These are phyloP conservation scores for Urosaurus nigricauda DNA, from an alignment of 2,797 vertebrate species.

Conservation along the genomic window DNA sequence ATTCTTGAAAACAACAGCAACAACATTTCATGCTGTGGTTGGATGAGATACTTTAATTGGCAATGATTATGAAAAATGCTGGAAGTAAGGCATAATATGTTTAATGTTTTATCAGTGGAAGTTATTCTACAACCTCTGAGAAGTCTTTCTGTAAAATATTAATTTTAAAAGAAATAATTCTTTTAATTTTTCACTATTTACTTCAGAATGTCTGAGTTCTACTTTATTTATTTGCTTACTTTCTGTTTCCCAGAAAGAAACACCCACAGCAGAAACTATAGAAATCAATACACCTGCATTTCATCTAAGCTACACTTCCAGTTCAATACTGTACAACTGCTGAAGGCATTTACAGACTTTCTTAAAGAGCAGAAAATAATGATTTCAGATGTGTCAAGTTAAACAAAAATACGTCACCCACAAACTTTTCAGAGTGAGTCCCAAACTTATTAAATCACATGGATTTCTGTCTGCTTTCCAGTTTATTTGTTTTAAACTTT, in stretches of 20 bases:
- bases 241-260: not conserved
- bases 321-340: not conserved
- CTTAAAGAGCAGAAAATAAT: slow-evolving; percentile 6
- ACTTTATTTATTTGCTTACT: slow-evolving; percentile 10
- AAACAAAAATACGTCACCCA: not conserved
- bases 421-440: not conserved
- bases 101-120: not conserved
- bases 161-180: not conserved
- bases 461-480: not conserved
- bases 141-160: not conserved
- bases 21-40: not conserved
- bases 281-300: slow-evolving; percentile 24
- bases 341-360: slow-evolving; percentile 17
- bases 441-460: not conserved
- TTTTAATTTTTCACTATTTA: not conserved
- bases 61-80: not conserved
- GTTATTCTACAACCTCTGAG: not conserved
- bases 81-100: not conserved
- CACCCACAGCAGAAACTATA: slow-evolving; percentile 4
- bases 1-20: not conserved
- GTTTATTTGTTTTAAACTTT: not conserved
- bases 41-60: not conserved
- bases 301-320: slow-evolving; percentile 25
- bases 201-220: not conserved
- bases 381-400: slow-evolving; percentile 4